Evolutionary conservation across 2,797 vertebrate species (phyloP), one percentile per base, ranked within the genome.

Genomic region (Ataeniobius toweri): DNA sequence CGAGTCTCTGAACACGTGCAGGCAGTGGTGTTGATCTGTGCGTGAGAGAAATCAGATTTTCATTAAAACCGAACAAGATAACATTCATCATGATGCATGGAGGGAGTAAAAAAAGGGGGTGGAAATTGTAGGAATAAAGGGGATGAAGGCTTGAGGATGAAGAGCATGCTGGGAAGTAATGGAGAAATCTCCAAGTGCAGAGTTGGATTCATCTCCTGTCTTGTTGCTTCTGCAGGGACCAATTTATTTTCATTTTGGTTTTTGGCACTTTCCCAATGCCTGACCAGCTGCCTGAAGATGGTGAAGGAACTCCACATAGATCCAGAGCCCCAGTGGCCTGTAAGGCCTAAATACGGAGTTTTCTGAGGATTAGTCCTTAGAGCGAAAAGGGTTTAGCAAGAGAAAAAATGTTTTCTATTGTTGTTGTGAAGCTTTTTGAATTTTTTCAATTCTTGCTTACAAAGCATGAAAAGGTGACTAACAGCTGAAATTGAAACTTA

Each of bases 191-290:
- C 83, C 79, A 83, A 1, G 78, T 84, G 83, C 78, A 83, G 89
- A 88, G 88, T 92, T 90, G 41, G 86, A 92, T 94, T 94, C 92
- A 93, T 94, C 92, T 92, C 87, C 76, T 87, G 83, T 92, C 90
- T 93, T 91, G 90, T 93, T 93, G 86, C 89, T 90, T 84, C 90
- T 90, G 87, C 83, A 85, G 88, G 91, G 89, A 90, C 91, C 92
- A 92, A 93, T 94, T 94, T 93, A 91, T 95, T 93, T 93, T 93
- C 88, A 92, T 94, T 95, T 93, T 90, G 78, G 80, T 81, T 91
- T 89, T 88, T 93, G 91, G 91, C 89, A 92, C 79, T 78, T 80
- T 63, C 76, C 73, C 83, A 73, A 79, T 82, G 74, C 78, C 72
- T 68, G 86, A 88, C 87, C 83, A 81, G 84, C 80, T 48, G 22